These are phyloP conservation scores for Oscheius onirici DNA, from an alignment of 2,888 invertebrate genomes.

Conservation along the genomic window DNA sequence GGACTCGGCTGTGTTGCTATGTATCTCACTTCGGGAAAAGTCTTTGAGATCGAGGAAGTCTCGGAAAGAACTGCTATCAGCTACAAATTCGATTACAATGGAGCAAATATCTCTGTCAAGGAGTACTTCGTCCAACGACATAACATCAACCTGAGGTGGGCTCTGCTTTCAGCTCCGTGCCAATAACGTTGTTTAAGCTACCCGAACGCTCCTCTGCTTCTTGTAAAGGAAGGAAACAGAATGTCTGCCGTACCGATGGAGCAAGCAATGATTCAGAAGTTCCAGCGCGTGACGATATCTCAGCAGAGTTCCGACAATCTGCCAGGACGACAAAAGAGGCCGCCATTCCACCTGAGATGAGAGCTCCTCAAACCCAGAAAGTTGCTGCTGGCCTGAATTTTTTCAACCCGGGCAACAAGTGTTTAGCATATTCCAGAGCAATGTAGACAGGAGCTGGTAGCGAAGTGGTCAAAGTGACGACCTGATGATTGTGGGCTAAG, in stretches of 20 bases:
- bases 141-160: slow-evolving; percentile 35
- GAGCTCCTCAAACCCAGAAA: slow-evolving; percentile 37
- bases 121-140: slow-evolving; percentile 44
- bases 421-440: too few species aligned
- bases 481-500: slow-evolving; percentile 62
- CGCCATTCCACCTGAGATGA: slow-evolving; percentile 43
- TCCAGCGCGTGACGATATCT: slow-evolving; percentile 45
- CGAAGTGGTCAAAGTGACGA: slow-evolving; percentile 55
- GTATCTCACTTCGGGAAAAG: background rate
- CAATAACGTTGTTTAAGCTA: slow-evolving; percentile 17
- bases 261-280: slow-evolving; percentile 38
- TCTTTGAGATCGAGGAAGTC: background rate
- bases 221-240: slow-evolving; percentile 41
- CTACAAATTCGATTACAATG: background rate
- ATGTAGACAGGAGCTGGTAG: slow-evolving; percentile 55
- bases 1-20: background rate
- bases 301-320: slow-evolving; percentile 46
- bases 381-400: slow-evolving; percentile 37
- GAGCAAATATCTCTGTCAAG: too few species aligned
- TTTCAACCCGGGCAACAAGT: slow-evolving; percentile 30
- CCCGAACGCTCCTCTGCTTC: slow-evolving; percentile 42
- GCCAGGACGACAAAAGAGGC: slow-evolving; percentile 46
- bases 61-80: background rate
- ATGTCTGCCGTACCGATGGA: slow-evolving; percentile 51
- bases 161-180: background rate